These are phyloP conservation scores for Diplolepis rosae DNA, from an alignment of 2,888 invertebrate genomes.

Conservation along the genomic window DNA sequence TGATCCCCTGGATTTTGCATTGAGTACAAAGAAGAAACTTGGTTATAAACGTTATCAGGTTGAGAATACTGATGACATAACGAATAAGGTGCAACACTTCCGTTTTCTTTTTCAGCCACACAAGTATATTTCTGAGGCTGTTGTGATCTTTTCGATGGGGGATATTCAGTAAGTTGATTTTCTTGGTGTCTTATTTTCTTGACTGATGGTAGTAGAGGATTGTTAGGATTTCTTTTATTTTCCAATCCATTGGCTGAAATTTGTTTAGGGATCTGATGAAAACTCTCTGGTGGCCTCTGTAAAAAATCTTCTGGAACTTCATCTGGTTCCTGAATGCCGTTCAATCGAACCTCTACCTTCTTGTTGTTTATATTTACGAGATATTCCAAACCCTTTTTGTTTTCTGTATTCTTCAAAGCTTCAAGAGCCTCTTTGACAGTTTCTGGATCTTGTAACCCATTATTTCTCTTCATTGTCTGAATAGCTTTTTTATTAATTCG, in stretches of 20 bases:
- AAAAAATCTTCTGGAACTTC: slow-evolving; percentile 9
- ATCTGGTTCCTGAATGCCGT: slow-evolving; percentile 59
- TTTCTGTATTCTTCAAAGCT: slow-evolving; percentile 45
- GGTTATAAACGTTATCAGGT: neutral
- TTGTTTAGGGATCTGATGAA: slow-evolving; percentile 29
- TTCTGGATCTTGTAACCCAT: slow-evolving; percentile 63
- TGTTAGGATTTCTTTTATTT: slow-evolving; percentile 57
- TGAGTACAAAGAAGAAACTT: neutral
- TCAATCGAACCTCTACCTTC: slow-evolving; percentile 44
- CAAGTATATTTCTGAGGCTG: neutral
- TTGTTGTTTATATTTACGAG: slow-evolving; percentile 50
- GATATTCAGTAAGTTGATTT: slow-evolving; percentile 6
- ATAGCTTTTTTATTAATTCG: slow-evolving; percentile 55
- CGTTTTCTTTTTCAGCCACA: neutral
- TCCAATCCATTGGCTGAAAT: slow-evolving; percentile 61
- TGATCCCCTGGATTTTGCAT: neutral
- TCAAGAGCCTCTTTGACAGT: slow-evolving; percentile 52
- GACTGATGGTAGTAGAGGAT: slow-evolving; percentile 44
- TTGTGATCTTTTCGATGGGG: slow-evolving; percentile 28
- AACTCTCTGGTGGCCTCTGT: neutral
- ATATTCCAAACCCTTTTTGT: slow-evolving; percentile 54
- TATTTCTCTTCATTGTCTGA: slow-evolving; percentile 59
- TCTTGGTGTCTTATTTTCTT: neutral
- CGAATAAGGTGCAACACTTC: neutral
- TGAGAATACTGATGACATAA: neutral